phyloP scores from a whole-genome alignment of 1,140 invertebrate species.

The Papilio glaucus region DNA sequence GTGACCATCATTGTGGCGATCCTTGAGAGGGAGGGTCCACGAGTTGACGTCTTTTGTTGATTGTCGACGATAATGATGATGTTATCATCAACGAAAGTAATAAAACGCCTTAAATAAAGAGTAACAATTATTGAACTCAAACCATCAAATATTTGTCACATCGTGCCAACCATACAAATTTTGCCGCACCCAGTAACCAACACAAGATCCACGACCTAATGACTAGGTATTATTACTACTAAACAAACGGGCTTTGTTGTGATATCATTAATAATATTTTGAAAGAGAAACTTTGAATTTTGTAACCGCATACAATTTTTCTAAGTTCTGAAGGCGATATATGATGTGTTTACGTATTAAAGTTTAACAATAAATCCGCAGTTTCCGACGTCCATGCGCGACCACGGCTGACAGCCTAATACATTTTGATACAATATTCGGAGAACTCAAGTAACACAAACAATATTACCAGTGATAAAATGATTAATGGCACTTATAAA shows the following conservation, averaged over 20 bases:
- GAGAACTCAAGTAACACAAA: constrained; percentile 39
- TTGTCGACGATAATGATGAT: no score
- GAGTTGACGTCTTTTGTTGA: no score
- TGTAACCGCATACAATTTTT: constrained; percentile 20
- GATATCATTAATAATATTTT: not conserved
- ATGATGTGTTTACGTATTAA: constrained; percentile 60
- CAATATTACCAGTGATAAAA: not conserved
- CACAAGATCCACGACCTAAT: no score
- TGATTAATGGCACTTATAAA: not conserved
- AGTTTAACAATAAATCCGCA: constrained; percentile 73
- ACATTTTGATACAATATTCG: constrained; percentile 69
- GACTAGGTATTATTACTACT: not conserved
- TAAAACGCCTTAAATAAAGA: no score
- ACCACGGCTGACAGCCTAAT: constrained; percentile 70
- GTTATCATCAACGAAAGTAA: no score
- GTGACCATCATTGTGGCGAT: no score
- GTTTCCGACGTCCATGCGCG: constrained; percentile 56
- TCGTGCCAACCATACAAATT: no score
- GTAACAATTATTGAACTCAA: no score
- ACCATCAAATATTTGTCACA: no score
- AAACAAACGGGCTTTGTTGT: not conserved
- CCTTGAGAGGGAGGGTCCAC: no score
- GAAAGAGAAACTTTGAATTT: constrained; percentile 24
- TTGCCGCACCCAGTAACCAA: no score
- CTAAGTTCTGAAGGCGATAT: constrained; percentile 41